Evolutionary conservation across 2,888 invertebrate species (phyloP).

Genomic region (Baronia brevicornis): DNA sequence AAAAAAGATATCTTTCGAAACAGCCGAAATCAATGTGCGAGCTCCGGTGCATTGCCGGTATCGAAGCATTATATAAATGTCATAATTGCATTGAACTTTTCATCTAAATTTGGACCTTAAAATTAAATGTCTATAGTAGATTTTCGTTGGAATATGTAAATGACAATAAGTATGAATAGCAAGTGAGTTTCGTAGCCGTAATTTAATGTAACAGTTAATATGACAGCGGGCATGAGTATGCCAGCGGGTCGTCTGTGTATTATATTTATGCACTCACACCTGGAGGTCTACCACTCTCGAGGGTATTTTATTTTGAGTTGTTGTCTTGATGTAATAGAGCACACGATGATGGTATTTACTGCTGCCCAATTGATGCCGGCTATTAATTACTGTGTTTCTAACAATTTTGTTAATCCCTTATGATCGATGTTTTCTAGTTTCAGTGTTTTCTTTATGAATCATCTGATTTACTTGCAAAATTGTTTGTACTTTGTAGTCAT

Average conservation of each 20-base stretch:
- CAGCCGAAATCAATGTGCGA: conserved; percentile 75
- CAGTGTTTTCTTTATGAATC: conserved; percentile 5
- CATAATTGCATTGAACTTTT: conserved; percentile 17
- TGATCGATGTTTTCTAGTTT: conserved; percentile 43
- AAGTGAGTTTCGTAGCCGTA: conserved; percentile 63
- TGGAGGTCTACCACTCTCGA: conserved; percentile 60
- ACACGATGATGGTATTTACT: conserved; percentile 66
- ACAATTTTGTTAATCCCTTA: conserved; percentile 64
- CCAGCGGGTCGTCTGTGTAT: conserved; percentile 70
- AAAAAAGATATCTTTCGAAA: conserved; percentile 70
- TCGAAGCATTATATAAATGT: conserved; percentile 25
- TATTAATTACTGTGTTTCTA: conserved; percentile 72
- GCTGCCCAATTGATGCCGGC: conserved; percentile 60
- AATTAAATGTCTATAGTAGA: conserved; percentile 12
- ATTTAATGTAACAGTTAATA: conserved; percentile 76
- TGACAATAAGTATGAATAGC: conserved; percentile 57
- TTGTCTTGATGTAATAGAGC: conserved; percentile 59
- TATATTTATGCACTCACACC: conserved; percentile 74
- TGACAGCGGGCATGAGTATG: conserved; percentile 71
- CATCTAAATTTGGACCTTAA: conserved; percentile 22
- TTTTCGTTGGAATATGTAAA: conserved; percentile 25
- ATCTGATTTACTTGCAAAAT: too few relatives aligned
- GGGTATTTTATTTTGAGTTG: conserved; percentile 63
- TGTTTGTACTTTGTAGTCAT: too few relatives aligned
- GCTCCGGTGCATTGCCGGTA: conserved; percentile 54